phyloP scores from a whole-genome alignment of 2,113 vertebrate species.

The Crypturellus undulatus region DNA sequence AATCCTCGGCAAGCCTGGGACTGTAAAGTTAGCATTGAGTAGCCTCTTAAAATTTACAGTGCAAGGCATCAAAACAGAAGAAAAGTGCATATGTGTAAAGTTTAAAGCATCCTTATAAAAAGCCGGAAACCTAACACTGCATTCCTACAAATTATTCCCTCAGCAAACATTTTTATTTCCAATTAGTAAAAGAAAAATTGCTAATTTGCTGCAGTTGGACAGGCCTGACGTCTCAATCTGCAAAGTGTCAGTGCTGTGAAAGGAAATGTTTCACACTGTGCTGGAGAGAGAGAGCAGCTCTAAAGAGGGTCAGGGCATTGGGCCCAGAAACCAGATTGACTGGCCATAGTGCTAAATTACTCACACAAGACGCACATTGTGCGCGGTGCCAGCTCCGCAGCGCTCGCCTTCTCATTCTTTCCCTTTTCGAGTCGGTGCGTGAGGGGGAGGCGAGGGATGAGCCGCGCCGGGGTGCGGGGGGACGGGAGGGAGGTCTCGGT shows the following conservation, averaged over 20 bases:
- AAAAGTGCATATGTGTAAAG: slow-evolving; percentile 29
- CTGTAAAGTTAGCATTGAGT: slow-evolving; percentile 64
- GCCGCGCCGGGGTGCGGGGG: not conserved
- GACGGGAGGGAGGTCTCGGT: not conserved
- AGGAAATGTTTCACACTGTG: slow-evolving; percentile 86
- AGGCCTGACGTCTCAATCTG: slow-evolving; percentile 96
- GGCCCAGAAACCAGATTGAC: slow-evolving; percentile 93
- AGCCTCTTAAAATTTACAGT: slow-evolving; percentile 55
- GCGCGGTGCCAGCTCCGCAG: slow-evolving; percentile 84
- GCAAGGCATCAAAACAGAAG: slow-evolving; percentile 58
- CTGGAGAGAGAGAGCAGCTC: slow-evolving; percentile 78
- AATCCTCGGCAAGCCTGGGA: slow-evolving; percentile 45
- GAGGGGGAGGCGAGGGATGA: slow-evolving; percentile 53
- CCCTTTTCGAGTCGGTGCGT: slow-evolving; percentile 58
- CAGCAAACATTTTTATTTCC: slow-evolving; percentile 93
- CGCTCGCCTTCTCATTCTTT: slow-evolving; percentile 81
- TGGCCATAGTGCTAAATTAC: slow-evolving; percentile 88
- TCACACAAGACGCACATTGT: slow-evolving; percentile 97
- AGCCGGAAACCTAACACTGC: slow-evolving; percentile 71
- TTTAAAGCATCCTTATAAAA: slow-evolving; percentile 61
- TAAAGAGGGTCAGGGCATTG: slow-evolving; percentile 87
- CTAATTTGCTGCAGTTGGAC: slow-evolving; percentile 91
- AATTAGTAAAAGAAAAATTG: slow-evolving; percentile 95
- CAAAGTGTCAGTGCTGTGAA: slow-evolving; percentile 91
- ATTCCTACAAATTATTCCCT: slow-evolving; percentile 81